Base-by-base conservation (phyloP, 2,888 invertebrate genomes). In the Napeogenes inachia region DNA sequence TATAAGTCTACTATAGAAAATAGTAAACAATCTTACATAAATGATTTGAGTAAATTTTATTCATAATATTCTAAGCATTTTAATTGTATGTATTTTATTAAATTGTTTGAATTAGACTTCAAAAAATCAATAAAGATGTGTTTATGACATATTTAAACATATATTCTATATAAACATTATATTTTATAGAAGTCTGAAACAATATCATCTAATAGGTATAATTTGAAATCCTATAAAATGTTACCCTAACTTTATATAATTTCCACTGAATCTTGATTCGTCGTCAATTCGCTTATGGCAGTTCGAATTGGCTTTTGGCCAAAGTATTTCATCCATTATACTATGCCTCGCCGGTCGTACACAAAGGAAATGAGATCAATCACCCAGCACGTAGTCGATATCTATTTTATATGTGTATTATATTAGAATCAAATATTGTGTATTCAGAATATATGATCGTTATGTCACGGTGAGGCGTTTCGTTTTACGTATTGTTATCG, bases 361-460 rank as follows among this genome's bases (percentile, higher is more conserved):
- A 79, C 80, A 78, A 79, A 82, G 79, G 78, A 78, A 81, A 80
- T 80, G 78, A 81, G 83, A 84, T 84, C 82, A 81, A 84, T 84
- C 82, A 81, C 66, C 61, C 59, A 54, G 56, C 60, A 42, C 47
- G 47, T 42, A 59, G 56, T 33, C 64, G 54, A 64, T 57, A 47
- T 60, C 57, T 46, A 60, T 64, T 61, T 66, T 55, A 66, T 66
- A 60, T 54, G 58, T 64, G 61, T 62, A 59, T 60, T 61, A 58
- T 53, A 57, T 57, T 61, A 63, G 59, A 63, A 54, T 33, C 54
- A 21, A 47, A 47, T 47, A 13, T 47, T n/a, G 47, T 47, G n/a
- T 13, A 47, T n/a, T 47, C n/a, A 47, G 21, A 35, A 35, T 35
- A 35, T 35, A 5, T 35, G 35, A 6, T 2, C 4, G 4, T 5